phyloP scores from a whole-genome alignment of 2,888 invertebrate species.

The Leptopilina syphax region DNA sequence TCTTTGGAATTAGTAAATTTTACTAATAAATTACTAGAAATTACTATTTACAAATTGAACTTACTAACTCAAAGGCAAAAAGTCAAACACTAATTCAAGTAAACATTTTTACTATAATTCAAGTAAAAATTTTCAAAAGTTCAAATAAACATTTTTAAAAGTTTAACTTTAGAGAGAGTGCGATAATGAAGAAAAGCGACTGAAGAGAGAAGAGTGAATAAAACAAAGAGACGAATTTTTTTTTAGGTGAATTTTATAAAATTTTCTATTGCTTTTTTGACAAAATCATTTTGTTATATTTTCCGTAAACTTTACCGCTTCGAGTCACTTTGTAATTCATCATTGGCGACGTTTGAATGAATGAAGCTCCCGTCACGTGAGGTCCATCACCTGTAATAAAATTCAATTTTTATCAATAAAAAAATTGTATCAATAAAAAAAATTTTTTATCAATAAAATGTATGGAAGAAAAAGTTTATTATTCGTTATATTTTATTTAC shows the following conservation, averaged over 20 bases:
- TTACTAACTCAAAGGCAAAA: too few relatives aligned
- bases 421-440: too few relatives aligned
- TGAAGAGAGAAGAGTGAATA: background rate
- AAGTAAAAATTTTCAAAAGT: too few relatives aligned
- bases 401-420: too few relatives aligned
- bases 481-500: background rate
- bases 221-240: background rate
- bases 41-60: too few relatives aligned
- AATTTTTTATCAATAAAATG: background rate
- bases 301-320: constrained; percentile 73
- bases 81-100: too few relatives aligned
- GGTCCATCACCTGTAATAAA: constrained; percentile 66
- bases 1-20: too few relatives aligned
- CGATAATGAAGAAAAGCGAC: too few relatives aligned
- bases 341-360: constrained; percentile 60
- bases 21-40: too few relatives aligned
- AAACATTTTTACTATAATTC: too few relatives aligned
- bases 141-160: too few relatives aligned
- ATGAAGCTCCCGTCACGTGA: constrained; percentile 57
- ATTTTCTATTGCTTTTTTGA: constrained; percentile 30
- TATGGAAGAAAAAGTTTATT: background rate
- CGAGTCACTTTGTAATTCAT: constrained; percentile 71
- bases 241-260: background rate
- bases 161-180: too few relatives aligned
- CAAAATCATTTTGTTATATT: constrained; percentile 64